A percentile compares a stretch with the other conserved stretches of the same genome.
Conservation (phyloP, 2,797 vertebrate genomes). For the Numenius phaeopus region DNA sequence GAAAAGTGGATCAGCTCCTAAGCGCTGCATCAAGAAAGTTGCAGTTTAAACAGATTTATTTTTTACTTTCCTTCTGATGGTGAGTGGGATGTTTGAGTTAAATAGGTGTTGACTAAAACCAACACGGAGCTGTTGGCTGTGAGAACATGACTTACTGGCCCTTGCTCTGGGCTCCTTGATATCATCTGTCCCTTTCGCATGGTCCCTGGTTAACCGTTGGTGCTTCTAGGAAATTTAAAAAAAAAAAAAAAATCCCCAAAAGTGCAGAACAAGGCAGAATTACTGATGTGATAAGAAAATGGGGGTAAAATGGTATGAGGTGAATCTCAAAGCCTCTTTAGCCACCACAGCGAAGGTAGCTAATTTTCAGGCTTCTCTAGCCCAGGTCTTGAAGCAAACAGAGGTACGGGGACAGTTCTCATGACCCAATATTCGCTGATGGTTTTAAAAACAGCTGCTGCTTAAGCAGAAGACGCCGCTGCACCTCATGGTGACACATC, state of each 20-base stretch:
- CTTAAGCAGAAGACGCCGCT: neutral
- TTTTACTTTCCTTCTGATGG: neutral
- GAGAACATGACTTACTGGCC: neutral
- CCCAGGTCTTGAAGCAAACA: neutral
- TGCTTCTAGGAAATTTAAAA: neutral
- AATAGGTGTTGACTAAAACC: neutral
- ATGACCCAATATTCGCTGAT: neutral
- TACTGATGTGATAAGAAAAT: neutral
- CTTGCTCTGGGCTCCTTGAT: neutral
- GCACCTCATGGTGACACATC: neutral
- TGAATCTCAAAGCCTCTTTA: neutral
- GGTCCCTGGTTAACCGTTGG: rapidly evolving
- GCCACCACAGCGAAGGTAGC: neutral
- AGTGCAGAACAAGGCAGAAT: neutral
- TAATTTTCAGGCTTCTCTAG: neutral
- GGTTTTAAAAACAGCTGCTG: neutral
- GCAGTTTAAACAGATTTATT: neutral
- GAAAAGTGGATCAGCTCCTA: constrained; percentile 16
- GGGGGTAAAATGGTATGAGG: neutral
- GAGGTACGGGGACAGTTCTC: neutral
- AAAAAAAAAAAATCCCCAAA: neutral
- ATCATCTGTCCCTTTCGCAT: neutral
- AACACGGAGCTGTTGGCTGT: neutral
- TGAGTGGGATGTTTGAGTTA: neutral
- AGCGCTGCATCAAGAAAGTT: neutral